A percentile compares a stretch with the other conserved stretches of the same genome.
These are phyloP conservation scores for Saimiri boliviensis DNA, from an alignment of 2,113 vertebrate genomes.

Conservation along the genomic window DNA sequence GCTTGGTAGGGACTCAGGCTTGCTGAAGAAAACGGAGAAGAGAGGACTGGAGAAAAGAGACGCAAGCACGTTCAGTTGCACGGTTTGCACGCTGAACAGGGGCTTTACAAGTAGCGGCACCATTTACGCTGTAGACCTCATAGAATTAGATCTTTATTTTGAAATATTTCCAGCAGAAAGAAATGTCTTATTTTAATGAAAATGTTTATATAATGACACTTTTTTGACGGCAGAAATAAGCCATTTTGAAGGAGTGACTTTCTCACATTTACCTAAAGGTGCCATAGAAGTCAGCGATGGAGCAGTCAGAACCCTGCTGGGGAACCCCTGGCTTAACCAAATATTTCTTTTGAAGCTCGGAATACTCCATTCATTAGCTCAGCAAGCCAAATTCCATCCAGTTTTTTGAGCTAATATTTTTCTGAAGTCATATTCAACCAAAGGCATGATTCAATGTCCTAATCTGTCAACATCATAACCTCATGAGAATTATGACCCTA, in stretches of 20 bases:
- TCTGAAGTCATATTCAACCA: neutral
- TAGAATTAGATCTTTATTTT: neutral
- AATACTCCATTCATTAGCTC: neutral
- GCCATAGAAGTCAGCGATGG: neutral
- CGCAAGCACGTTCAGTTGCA: neutral
- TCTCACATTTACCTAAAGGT: neutral
- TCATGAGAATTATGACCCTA: neutral
- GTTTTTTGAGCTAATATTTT: neutral
- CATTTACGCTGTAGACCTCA: neutral
- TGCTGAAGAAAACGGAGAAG: neutral
- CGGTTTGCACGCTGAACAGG: neutral
- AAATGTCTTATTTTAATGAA: conserved; percentile 8
- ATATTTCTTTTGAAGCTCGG: neutral
- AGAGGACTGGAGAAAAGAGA: neutral
- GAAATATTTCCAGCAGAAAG: neutral
- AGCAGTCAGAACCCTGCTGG: neutral
- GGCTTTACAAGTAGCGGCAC: neutral
- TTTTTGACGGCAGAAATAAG: conserved; percentile 5
- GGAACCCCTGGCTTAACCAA: neutral
- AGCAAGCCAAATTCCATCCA: neutral
- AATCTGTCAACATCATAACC: neutral
- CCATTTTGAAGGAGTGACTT: neutral
- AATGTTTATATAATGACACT: neutral
- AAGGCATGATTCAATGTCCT: neutral
- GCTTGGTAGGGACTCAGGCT: neutral